Evolutionary conservation across 2,113 vertebrate species (phyloP).

Genomic region (Alectura lathami): DNA sequence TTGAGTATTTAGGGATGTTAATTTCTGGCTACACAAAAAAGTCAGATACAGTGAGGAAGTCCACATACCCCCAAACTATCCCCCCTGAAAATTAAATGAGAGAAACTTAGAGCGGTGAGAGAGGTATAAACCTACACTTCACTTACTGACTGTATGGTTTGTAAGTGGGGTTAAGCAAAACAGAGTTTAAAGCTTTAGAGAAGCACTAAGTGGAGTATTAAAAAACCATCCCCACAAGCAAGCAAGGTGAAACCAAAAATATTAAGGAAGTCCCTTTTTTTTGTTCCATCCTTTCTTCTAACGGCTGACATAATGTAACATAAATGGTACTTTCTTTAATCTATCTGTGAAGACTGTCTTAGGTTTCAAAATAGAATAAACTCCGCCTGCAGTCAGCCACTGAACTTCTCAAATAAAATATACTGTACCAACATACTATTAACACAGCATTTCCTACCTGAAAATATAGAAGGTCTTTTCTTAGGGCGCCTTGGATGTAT

Average conservation of each 20-base stretch:
- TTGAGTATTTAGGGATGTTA: constrained; percentile 65
- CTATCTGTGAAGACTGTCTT: background rate
- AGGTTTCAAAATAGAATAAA: background rate
- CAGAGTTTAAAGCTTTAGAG: background rate
- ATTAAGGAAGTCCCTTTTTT: background rate
- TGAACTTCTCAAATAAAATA: background rate
- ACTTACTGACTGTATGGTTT: background rate
- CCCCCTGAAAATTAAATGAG: constrained; percentile 6
- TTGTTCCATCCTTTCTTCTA: background rate
- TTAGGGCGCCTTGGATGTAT: constrained; percentile 82
- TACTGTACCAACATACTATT: background rate
- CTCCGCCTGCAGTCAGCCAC: background rate
- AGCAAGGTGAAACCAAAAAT: background rate
- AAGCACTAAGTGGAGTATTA: background rate
- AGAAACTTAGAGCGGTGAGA: background rate
- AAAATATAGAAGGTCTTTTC: constrained; percentile 93
- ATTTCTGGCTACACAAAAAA: constrained; percentile 64
- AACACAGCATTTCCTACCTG: constrained; percentile 83
- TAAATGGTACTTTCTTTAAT: background rate
- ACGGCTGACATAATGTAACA: too few species aligned
- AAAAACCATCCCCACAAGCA: background rate
- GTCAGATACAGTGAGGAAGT: constrained; percentile 14
- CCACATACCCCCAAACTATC: background rate
- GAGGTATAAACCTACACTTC: background rate
- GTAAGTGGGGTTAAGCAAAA: background rate